These are phyloP conservation scores for Perodicticus potto DNA, from an alignment of 2,797 vertebrate species.

Conservation along the genomic window DNA sequence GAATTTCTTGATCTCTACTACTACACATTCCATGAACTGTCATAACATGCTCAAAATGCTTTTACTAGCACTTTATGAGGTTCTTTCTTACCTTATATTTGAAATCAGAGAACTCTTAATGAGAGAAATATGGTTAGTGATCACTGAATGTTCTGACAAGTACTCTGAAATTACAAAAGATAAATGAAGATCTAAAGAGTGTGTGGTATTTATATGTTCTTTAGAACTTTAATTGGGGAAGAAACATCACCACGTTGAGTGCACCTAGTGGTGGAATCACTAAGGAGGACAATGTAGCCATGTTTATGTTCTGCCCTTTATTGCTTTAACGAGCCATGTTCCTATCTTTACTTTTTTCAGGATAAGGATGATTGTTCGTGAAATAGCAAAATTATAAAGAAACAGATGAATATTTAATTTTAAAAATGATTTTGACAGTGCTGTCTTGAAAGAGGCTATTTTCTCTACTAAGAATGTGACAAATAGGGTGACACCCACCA, in stretches of 20 bases:
- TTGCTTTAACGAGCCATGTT: background rate
- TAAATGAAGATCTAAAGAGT: slow-evolving; percentile 32
- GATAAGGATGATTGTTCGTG: background rate
- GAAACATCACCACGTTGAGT: background rate
- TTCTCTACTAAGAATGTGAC: background rate
- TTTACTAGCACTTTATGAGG: background rate
- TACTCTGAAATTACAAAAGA: slow-evolving; percentile 31
- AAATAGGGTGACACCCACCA: background rate
- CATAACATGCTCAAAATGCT: background rate
- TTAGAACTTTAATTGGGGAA: slow-evolving; percentile 36
- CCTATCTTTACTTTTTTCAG: slow-evolving; percentile 10
- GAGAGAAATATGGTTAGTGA: slow-evolving; percentile 7
- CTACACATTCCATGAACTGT: background rate
- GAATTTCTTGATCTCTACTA: slow-evolving; percentile 31
- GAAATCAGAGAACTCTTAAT: background rate
- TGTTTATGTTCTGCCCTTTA: background rate
- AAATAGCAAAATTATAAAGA: slow-evolving; percentile 28
- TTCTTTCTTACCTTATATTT: slow-evolving; percentile 46
- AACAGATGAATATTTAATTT: slow-evolving; percentile 38
- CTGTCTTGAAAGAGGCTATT: slow-evolving; percentile 51
- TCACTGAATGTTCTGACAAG: slow-evolving; percentile 36
- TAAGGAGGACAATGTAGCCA: background rate
- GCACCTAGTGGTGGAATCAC: background rate
- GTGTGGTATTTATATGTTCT: background rate
- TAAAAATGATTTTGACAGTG: slow-evolving; percentile 19